Percentiles rank a stretch among this genome's conserved stretches.
phyloP scores from a whole-genome alignment of 1,140 invertebrate species.

The Drosophila sulfurigaster region DNA sequence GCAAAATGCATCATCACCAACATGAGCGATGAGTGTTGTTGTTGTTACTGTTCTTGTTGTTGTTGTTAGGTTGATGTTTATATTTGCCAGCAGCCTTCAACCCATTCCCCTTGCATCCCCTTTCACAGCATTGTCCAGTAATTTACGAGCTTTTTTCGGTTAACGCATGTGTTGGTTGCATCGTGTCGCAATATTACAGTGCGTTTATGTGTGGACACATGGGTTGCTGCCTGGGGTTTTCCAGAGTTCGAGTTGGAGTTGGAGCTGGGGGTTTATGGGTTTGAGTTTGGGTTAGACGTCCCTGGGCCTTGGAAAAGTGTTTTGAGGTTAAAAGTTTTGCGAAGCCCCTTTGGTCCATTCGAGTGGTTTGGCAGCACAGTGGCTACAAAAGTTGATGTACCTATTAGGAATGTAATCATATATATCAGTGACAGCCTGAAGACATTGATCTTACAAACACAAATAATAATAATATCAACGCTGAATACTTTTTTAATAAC shows the following conservation, averaged over 20 bases:
- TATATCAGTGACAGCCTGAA: too few relatives aligned
- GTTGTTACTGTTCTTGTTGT: constrained; percentile 36
- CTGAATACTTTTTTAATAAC: too few relatives aligned
- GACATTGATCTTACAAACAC: too few relatives aligned
- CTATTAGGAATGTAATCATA: too few relatives aligned
- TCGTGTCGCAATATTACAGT: constrained; percentile 53
- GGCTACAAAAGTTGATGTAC: background rate
- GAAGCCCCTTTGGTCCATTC: constrained; percentile 9
- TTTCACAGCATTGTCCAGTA: constrained; percentile 70
- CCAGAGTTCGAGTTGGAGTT: constrained; percentile 1
- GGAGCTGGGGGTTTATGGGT: constrained; percentile 18
- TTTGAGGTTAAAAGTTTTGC: constrained; percentile 55
- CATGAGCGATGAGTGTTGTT: constrained; percentile 84
- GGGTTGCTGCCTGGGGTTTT: background rate
- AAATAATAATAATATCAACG: background rate
- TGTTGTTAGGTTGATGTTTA: constrained; percentile 76
- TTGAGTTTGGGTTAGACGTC: constrained; percentile 35
- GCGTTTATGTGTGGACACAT: constrained; percentile 48
- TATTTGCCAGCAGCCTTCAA: constrained; percentile 66
- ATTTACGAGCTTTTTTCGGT: constrained; percentile 79
- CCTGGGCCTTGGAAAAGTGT: constrained; percentile 40
- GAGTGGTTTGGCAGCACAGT: constrained; percentile 24
- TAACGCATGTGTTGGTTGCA: constrained; percentile 75
- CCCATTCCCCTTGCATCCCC: background rate
- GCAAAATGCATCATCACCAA: constrained; percentile 85